These are phyloP conservation scores for Parazoanthus darwini DNA, from an alignment of 92 coral and sea anemone species.

Conservation along the genomic window DNA sequence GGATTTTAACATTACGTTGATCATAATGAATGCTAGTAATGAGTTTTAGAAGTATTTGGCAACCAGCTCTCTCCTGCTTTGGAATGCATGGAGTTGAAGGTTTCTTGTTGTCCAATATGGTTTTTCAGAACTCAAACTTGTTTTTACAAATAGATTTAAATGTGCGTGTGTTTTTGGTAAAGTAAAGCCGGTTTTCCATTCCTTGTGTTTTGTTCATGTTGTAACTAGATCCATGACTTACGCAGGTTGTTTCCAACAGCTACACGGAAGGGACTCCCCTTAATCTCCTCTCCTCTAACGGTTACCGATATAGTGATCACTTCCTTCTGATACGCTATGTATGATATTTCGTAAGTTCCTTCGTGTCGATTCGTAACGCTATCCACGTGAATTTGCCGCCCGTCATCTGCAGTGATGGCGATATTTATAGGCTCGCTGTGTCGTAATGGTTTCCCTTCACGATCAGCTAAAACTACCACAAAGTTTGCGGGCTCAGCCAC, in stretches of 20 bases:
- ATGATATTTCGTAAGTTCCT: slow-evolving; percentile 61
- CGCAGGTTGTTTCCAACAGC: slow-evolving; percentile 46
- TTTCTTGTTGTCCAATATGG: neutral
- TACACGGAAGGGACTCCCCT: slow-evolving; percentile 58
- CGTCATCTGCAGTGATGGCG: slow-evolving; percentile 41
- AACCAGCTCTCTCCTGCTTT: too few species aligned
- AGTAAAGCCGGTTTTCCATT: neutral
- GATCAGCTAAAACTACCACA: slow-evolving; percentile 55
- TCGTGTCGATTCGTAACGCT: slow-evolving; percentile 39
- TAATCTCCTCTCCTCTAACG: slow-evolving; percentile 53
- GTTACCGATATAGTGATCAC: slow-evolving; percentile 39
- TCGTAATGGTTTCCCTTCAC: slow-evolving; percentile 42
- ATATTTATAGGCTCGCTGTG: slow-evolving; percentile 46
- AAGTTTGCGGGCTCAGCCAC: slow-evolving; percentile 53
- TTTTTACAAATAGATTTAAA: too few species aligned
- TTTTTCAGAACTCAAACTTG: neutral
- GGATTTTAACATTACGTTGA: neutral
- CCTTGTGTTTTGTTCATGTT: too few species aligned
- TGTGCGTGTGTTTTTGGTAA: neutral
- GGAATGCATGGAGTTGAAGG: neutral
- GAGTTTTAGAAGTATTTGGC: too few species aligned
- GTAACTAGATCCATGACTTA: slow-evolving; percentile 61
- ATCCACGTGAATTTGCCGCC: slow-evolving; percentile 48
- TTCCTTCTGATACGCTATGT: slow-evolving; percentile 52
- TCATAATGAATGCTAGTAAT: too few species aligned